phyloP scores from a whole-genome alignment of 1,140 invertebrate species.

The Plectrocnemia conspersa region DNA sequence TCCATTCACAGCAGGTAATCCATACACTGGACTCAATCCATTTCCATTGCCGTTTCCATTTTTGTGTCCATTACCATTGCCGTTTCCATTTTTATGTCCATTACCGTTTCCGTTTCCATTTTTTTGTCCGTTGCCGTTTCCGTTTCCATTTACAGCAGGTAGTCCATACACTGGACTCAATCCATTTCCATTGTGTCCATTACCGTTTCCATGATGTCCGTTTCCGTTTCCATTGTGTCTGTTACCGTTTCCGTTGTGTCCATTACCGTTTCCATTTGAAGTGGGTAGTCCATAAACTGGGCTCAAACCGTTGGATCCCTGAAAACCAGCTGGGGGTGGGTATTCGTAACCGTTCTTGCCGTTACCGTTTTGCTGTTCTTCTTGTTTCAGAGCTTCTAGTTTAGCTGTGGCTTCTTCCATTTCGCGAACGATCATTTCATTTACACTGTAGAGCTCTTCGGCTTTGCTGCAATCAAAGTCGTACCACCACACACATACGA shows the following conservation, averaged over 20 bases:
- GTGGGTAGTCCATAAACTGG: constrained; percentile 19
- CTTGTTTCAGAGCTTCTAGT: constrained; percentile 8
- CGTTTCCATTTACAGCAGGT: constrained; percentile 16
- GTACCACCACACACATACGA: constrained; percentile 57
- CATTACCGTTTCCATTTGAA: constrained; percentile 18
- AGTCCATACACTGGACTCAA: constrained; percentile 21
- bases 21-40: not conserved
- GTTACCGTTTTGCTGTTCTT: constrained; percentile 2
- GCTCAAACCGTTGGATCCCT: constrained; percentile 6
- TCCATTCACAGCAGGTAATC: not conserved
- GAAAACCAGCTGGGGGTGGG: not conserved
- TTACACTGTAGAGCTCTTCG: constrained; percentile 33
- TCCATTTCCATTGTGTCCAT: constrained; percentile 13
- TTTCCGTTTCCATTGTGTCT: constrained; percentile 6
- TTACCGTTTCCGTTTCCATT: constrained; percentile 17
- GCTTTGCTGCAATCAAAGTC: constrained; percentile 50
- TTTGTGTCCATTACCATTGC: constrained; percentile 7
- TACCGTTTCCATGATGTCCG: constrained; percentile 12
- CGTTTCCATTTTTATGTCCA: constrained; percentile 4
- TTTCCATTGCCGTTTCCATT: constrained; percentile 1
- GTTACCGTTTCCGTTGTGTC: constrained; percentile 14
- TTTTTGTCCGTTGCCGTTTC: constrained; percentile 7
- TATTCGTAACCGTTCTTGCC: too few relatives aligned
- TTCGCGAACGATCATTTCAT: constrained; percentile 25
- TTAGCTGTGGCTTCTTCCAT: constrained; percentile 32